A percentile compares a stretch with the other conserved stretches of the same genome.
phyloP scores from a whole-genome alignment of 1,140 invertebrate genomes.

The Chionoecetes opilio region DNA sequence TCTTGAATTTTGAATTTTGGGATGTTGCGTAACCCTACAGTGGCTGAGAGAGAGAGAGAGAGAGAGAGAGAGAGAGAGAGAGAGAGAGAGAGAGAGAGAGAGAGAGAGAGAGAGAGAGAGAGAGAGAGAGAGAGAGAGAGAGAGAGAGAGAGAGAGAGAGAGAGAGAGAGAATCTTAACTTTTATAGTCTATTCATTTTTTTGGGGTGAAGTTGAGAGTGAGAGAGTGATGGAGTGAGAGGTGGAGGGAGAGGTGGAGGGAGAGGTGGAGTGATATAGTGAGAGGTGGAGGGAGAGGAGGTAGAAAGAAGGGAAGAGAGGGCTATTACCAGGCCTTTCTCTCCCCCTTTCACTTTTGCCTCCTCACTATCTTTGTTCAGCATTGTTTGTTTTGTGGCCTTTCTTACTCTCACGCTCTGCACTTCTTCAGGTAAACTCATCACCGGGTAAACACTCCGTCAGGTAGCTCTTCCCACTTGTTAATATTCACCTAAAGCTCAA shows the following conservation, averaged over 20 bases:
- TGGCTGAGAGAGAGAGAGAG: background rate
- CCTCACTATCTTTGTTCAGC: background rate
- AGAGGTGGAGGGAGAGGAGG: background rate
- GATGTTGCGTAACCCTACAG: too few species aligned
- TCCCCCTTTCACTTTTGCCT: background rate
- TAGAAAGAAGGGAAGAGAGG: background rate
- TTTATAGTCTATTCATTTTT: background rate
- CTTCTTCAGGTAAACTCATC: too few species aligned
- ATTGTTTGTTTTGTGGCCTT: background rate
- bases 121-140: background rate
- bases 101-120: too few species aligned
- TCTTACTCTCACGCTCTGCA: too few species aligned
- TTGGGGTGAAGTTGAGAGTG: background rate
- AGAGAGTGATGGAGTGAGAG: background rate
- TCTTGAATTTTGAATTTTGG: too few species aligned
- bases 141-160: background rate
- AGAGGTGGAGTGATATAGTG: background rate
- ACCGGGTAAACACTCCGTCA: too few species aligned
- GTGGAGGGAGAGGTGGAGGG: too few species aligned
- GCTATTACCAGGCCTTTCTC: background rate
- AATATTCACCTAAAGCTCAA: too few species aligned
- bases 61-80: constrained; percentile 27
- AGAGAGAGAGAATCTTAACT: background rate
- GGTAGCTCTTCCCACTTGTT: too few species aligned
- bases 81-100: constrained; percentile 25